These are phyloP conservation scores for Anadara kagoshimensis DNA, from an alignment of 1,140 invertebrate species.

Conservation along the genomic window DNA sequence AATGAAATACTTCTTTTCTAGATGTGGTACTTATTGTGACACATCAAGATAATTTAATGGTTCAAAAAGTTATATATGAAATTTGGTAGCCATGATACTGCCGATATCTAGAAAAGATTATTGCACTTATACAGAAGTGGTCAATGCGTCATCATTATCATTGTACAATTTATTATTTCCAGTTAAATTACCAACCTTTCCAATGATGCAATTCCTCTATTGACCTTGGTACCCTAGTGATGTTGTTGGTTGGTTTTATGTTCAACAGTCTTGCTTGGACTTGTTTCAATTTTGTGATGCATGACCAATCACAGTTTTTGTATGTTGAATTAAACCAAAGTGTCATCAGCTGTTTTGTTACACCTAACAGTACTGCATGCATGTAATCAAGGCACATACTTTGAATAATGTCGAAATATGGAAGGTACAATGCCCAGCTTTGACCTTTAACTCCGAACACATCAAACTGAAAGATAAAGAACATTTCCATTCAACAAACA, in stretches of 20 bases:
- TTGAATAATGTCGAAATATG: constrained; percentile 7
- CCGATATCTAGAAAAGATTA: too few species aligned
- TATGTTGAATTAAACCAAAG: constrained; percentile 18
- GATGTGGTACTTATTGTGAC: too few species aligned
- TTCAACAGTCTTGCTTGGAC: background rate
- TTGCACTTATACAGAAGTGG: too few species aligned
- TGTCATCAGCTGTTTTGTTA: constrained; percentile 14
- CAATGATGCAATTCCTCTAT: constrained; percentile 7
- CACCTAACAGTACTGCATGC: constrained; percentile 17
- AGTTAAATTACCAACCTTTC: constrained; percentile 2
- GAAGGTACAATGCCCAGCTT: background rate
- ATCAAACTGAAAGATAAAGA: background rate
- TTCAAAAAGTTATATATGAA: too few species aligned
- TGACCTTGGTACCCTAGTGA: constrained; percentile 8
- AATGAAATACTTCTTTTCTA: too few species aligned
- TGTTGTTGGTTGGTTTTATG: constrained; percentile 12
- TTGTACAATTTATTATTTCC: too few species aligned
- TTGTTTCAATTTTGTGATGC: background rate
- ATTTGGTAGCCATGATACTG: too few species aligned
- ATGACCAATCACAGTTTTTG: background rate
- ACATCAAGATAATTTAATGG: too few species aligned
- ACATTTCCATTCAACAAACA: too few species aligned
- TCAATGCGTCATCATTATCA: too few species aligned
- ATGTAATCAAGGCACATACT: constrained; percentile 22
- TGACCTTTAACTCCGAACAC: constrained; percentile 7